A percentile compares a stretch with the other conserved stretches of the same genome.
These are phyloP conservation scores for Drosophila pruinosa DNA, from an alignment of 1,140 invertebrate species.

Conservation along the genomic window DNA sequence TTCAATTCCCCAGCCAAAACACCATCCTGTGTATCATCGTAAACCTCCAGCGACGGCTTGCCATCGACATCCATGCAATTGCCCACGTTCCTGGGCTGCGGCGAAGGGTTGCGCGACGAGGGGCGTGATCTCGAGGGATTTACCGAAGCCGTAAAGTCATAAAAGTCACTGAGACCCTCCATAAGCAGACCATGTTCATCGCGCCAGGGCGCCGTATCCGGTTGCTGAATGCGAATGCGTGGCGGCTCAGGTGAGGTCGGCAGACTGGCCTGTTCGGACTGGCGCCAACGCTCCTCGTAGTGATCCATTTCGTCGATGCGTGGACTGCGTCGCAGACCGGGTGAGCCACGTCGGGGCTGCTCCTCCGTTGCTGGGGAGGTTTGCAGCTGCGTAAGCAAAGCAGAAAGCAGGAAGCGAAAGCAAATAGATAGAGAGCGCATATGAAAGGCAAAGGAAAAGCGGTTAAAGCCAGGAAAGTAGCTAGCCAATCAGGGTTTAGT, in stretches of 20 bases:
- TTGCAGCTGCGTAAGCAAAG: conserved; percentile 55
- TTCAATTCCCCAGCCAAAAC: conserved; percentile 48
- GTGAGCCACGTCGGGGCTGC: conserved; percentile 53
- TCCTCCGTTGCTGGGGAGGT: conserved; percentile 62
- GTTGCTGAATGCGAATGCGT: conserved; percentile 47
- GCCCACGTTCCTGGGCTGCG: conserved; percentile 63
- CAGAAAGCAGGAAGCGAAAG: conserved; percentile 1
- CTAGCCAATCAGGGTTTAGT: not conserved
- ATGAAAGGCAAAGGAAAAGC: conserved; percentile 61
- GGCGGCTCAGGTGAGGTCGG: conserved; percentile 27
- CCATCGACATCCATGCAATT: conserved; percentile 50
- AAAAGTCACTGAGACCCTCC: conserved; percentile 79
- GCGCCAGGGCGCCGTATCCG: conserved; percentile 70
- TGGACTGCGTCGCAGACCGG: conserved; percentile 72
- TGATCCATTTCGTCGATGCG: conserved; percentile 77
- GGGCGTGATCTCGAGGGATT: conserved; percentile 75
- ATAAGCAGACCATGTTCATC: conserved; percentile 72
- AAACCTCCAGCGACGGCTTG: conserved; percentile 53
- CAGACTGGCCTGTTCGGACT: conserved; percentile 31
- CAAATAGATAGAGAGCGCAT: conserved; percentile 13
- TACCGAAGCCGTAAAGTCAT: conserved; percentile 74
- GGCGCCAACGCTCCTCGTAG: conserved; percentile 72
- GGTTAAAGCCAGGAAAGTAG: conserved; percentile 37
- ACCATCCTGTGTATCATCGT: conserved; percentile 58
- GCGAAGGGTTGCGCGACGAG: conserved; percentile 60